Evolutionary conservation across 2,113 vertebrate species (phyloP).

Genomic region (Gyps fulvus): DNA sequence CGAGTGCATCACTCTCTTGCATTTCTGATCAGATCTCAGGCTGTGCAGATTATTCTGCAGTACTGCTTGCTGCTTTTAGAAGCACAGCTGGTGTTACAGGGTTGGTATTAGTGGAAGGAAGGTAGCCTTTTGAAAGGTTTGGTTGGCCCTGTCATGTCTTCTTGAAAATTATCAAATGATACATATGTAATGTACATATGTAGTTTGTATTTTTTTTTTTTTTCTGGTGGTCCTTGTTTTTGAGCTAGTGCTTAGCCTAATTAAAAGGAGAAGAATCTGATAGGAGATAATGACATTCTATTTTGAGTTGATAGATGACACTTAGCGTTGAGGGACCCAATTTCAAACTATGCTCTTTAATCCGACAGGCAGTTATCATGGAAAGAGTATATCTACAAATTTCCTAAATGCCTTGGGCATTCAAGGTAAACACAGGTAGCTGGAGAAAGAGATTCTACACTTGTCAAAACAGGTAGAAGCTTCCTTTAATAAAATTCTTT

Average conservation of each 20-base stretch:
- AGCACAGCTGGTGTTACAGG: not conserved
- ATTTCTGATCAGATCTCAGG: not conserved
- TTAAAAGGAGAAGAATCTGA: not conserved
- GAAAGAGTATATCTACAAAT: not conserved
- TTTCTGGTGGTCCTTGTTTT: not conserved
- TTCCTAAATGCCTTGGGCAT: not conserved
- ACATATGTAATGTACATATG: rapidly evolving
- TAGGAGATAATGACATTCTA: not conserved
- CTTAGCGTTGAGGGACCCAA: not conserved
- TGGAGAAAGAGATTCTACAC: not conserved
- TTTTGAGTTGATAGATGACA: not conserved
- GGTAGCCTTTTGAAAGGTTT: not conserved
- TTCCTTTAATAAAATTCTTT: not conserved
- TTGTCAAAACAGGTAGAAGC: not conserved
- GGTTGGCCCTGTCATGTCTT: not conserved
- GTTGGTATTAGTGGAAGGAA: not conserved
- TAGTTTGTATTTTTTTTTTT: not conserved
- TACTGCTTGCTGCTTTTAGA: not conserved
- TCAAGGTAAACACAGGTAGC: not conserved
- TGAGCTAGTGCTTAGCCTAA: not conserved
- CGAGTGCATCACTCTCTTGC: not conserved
- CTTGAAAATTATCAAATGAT: not conserved
- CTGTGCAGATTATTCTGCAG: not conserved
- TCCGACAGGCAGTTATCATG: not conserved
- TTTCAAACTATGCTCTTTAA: not conserved